A percentile compares a stretch with the other conserved stretches of the same genome.
phyloP scores from a whole-genome alignment of 2,797 vertebrate species.

The Enteromius anoplus region DNA sequence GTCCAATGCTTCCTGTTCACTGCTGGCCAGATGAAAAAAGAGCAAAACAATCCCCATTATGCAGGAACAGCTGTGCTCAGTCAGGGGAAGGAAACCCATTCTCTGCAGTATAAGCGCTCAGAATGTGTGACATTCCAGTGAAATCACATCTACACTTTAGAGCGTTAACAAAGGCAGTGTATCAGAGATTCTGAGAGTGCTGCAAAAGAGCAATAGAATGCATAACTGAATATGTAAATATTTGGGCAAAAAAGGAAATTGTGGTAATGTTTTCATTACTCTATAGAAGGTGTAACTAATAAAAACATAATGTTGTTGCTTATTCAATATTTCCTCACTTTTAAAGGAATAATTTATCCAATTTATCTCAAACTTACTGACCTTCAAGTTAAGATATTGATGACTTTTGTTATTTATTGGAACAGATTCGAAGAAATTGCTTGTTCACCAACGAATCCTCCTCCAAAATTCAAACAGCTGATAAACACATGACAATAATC shows the following conservation, averaged over 20 bases:
- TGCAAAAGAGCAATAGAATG: neutral
- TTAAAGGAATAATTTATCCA: neutral
- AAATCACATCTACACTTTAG: slow-evolving; percentile 25
- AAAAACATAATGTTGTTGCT: neutral
- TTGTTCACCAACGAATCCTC: neutral
- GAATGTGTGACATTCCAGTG: slow-evolving; percentile 42
- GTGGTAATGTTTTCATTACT: neutral
- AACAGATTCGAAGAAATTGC: neutral
- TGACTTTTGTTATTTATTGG: neutral
- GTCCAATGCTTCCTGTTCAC: slow-evolving; percentile 50
- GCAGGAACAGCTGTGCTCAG: slow-evolving; percentile 54
- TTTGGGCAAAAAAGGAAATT: neutral
- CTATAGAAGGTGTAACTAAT: neutral
- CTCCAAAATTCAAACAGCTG: too few relatives aligned
- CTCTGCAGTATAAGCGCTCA: slow-evolving; percentile 28
- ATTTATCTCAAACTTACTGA: neutral
- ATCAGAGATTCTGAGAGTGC: neutral
- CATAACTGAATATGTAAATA: neutral
- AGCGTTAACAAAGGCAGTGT: slow-evolving; percentile 36
- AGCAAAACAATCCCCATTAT: slow-evolving; percentile 55
- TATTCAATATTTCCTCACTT: neutral
- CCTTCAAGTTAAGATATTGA: neutral
- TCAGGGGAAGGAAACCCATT: slow-evolving; percentile 59
- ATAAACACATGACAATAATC: too few relatives aligned
- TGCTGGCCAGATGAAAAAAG: slow-evolving; percentile 48